Evolutionary conservation across 2,888 invertebrate species (phyloP), one percentile per base, ranked within the genome.

Genomic region (Spilarctia lutea): DNA sequence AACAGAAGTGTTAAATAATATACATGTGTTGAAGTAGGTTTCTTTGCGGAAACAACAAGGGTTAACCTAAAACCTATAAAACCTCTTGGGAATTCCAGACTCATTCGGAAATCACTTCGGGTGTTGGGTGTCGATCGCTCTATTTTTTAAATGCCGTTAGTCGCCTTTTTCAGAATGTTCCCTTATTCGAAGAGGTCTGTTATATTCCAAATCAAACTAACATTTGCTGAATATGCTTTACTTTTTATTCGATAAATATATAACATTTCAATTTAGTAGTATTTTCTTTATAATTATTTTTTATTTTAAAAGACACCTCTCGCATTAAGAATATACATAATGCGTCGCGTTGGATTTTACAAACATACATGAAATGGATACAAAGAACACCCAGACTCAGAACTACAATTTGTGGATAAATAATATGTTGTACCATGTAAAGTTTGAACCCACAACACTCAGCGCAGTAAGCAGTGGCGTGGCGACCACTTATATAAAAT

Each of bases 51-150:
- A 16, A n/a, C n/a, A 27, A 72, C 56, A 42, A 42, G 66, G 67
- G 42, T 42, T 30, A 56, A 67, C 56, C 11, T n/a, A 60, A 27
- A 67, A 72, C 42, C 39, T 45, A 68, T 60, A 67, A 33, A 39
- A 72, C 20, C 56, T 33, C 30, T 72, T 60, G 65, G 39, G 71
- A 39, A 78, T 72, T 75, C 13, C 30, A 42, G 45, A 67, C 72
- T 67, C 72, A 75, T 75, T 76, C 11, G 42, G 71, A 75, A 82
- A 72, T 72, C n/a, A 60, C 65, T 75, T 71, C 35, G 56, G 52
- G 42, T 20, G 7, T 35, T 4, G 35, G 35, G 6, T 35, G 73
- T 66, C 42, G 69, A 71, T 75, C 72, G 74, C 68, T 82, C 35
- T 72, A 73, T 81, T 85, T 77, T 52, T 73, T 35, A 27, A 24